phyloP scores from a whole-genome alignment of 2,888 invertebrate genomes.

The Marasmarcha lunaedactyla region DNA sequence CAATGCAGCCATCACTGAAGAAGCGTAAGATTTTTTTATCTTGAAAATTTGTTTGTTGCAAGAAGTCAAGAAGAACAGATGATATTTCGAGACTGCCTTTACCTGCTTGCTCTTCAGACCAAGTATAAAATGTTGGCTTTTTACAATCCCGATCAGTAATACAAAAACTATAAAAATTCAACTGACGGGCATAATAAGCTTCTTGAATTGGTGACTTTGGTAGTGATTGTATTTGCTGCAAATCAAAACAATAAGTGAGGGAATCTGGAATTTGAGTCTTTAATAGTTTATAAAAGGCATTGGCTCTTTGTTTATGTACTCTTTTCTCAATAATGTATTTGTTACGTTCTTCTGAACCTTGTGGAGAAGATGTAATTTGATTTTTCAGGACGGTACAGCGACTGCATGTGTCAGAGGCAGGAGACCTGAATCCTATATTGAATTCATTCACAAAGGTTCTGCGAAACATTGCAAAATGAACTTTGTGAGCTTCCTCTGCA shows the following conservation, averaged over 20 bases:
- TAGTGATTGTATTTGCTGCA: conserved; percentile 5
- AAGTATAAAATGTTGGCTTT: conserved; percentile 5
- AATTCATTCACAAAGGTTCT: conserved; percentile 2
- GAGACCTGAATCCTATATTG: conserved; percentile 3
- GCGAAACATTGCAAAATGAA: not conserved
- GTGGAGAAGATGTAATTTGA: not conserved
- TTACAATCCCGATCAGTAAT: conserved; percentile 1
- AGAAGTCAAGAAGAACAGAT: conserved; percentile 3
- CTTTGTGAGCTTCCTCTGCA: not conserved
- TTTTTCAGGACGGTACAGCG: not conserved
- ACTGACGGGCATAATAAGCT: conserved; percentile 5
- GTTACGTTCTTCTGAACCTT: conserved; percentile 1
- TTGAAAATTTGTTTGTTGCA: not conserved
- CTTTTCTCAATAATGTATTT: not conserved
- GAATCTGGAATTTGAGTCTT: not conserved
- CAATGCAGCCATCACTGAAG: conserved; percentile 6
- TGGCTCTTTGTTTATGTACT: conserved; percentile 4
- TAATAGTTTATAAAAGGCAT: not conserved
- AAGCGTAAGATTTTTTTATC: conserved; percentile 2
- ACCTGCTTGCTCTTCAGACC: conserved; percentile 5
- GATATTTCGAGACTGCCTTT: conserved; percentile 4
- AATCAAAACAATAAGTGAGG: conserved; percentile 4
- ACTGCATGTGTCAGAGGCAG: conserved; percentile 3
- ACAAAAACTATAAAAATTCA: conserved; percentile 5
- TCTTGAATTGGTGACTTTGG: conserved; percentile 6